Percentiles rank a stretch among this genome's conserved stretches.
phyloP scores from a whole-genome alignment of 2,113 vertebrate species.

The Thalassarche chlororhynchos region DNA sequence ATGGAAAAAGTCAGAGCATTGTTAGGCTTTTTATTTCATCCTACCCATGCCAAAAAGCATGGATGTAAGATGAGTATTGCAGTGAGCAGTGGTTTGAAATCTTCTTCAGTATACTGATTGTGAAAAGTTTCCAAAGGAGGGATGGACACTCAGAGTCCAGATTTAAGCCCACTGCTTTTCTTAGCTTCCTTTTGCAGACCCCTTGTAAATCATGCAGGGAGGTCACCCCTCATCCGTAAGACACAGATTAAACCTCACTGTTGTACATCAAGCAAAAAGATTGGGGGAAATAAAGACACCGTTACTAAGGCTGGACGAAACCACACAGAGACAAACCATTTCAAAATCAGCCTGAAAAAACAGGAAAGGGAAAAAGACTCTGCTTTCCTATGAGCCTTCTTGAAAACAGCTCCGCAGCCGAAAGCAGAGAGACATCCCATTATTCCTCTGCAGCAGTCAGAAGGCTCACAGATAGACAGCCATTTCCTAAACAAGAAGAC shows the following conservation, averaged over 20 bases:
- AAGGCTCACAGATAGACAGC: neutral
- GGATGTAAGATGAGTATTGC: neutral
- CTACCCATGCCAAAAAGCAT: neutral
- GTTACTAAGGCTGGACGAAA: neutral
- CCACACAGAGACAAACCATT: neutral
- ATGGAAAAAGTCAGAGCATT: neutral
- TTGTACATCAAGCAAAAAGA: neutral
- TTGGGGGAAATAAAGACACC: neutral
- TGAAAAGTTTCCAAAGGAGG: neutral
- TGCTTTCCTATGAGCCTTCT: neutral
- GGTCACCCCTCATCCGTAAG: neutral
- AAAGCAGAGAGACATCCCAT: neutral
- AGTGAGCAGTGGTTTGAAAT: neutral
- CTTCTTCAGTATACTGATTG: neutral
- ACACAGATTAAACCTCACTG: neutral
- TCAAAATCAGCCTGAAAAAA: neutral
- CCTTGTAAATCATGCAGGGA: neutral
- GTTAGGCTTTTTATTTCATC: neutral
- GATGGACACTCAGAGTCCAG: neutral
- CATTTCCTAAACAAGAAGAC: neutral
- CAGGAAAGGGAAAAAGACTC: neutral
- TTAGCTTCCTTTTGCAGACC: neutral
- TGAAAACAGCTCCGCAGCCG: neutral
- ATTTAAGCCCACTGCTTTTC: neutral
- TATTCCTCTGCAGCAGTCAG: neutral